Base-by-base conservation (phyloP, 1,140 invertebrate species). In the Zaprionus inermis region DNA sequence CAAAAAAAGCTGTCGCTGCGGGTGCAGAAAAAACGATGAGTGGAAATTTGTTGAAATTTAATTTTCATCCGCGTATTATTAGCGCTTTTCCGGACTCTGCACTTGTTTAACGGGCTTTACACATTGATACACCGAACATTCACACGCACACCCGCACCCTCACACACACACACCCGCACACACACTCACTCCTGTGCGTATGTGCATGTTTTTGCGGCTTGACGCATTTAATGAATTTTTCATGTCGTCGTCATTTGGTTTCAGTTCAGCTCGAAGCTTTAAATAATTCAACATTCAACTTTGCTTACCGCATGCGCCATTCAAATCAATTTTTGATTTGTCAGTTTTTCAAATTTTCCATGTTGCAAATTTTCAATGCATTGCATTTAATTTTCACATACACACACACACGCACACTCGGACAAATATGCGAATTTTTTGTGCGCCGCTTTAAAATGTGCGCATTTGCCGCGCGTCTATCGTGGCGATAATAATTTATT, bases 271-370 rank as follows among this genome's bases (percentile, higher is more conserved):
- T 38, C 46, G 54, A 24, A 64, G 69, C 24, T 55, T 75, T 75
- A 75, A 78, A 80, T 80, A 75, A 78, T 81, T 78, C 56, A 80
- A 66, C 41, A 36, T 69, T 90, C 78, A 76, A 81, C 81, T 85
- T 74, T 90, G 69, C 72, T 90, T 76, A 90, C 84, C 84, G 81
- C 84, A 84, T 68, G 57, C 71, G 38, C 78, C 71, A 89, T 89
- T 84, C 78, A 89, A 90, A 89, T 89, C 80, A 89, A 89, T 89
- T 89, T 89, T 89, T 88, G 84, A 89, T 88, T 82, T 70, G 54
- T 46, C 78, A 70, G 60, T 68, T 78, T 61, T 83, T 12, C 52
- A 34, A 58, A 56, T 49, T 49, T 49, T 49, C 61, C 71, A 72
- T 73, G 73, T 66, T 70, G 58, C 49, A 46, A 52, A 63, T 57